phyloP scores from a whole-genome alignment of 2,797 vertebrate genomes.

The Poecile montanus region DNA sequence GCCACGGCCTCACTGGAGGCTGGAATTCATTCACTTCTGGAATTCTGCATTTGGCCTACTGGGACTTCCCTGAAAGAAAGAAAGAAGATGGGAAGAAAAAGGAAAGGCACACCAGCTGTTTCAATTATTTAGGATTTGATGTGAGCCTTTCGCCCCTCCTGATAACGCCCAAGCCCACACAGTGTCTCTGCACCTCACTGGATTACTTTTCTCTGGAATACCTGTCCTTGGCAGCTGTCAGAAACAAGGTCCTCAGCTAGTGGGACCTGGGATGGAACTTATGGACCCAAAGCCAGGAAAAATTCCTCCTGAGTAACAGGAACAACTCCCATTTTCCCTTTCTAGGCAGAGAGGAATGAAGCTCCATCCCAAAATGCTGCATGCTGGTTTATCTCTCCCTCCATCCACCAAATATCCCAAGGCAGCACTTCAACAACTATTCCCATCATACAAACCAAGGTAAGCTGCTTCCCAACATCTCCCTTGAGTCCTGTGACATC shows the following conservation, averaged over 20 bases:
- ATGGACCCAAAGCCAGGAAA: not conserved
- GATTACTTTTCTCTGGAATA: not conserved
- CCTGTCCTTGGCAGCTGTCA: not conserved
- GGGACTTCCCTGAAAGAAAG: not conserved
- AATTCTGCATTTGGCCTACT: not conserved
- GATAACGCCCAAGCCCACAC: not conserved
- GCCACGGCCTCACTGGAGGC: not conserved
- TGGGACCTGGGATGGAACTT: not conserved
- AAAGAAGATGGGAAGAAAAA: not conserved
- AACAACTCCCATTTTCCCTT: not conserved
- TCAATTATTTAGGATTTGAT: not conserved
- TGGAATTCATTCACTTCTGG: not conserved
- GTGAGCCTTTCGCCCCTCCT: not conserved
- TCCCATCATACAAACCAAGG: not conserved
- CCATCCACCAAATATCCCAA: not conserved
- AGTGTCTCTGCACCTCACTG: not conserved
- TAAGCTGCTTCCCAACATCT: not conserved
- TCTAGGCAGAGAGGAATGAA: not conserved
- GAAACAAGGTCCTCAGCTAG: not conserved
- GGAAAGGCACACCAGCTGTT: not conserved
- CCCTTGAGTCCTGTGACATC: not conserved
- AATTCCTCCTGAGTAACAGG: not conserved
- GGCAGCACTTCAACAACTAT: not conserved
- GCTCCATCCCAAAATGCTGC: not conserved
- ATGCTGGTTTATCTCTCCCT: not conserved